These are phyloP conservation scores for Sphinx pinastri DNA, from an alignment of 2,888 invertebrate genomes.

Conservation along the genomic window DNA sequence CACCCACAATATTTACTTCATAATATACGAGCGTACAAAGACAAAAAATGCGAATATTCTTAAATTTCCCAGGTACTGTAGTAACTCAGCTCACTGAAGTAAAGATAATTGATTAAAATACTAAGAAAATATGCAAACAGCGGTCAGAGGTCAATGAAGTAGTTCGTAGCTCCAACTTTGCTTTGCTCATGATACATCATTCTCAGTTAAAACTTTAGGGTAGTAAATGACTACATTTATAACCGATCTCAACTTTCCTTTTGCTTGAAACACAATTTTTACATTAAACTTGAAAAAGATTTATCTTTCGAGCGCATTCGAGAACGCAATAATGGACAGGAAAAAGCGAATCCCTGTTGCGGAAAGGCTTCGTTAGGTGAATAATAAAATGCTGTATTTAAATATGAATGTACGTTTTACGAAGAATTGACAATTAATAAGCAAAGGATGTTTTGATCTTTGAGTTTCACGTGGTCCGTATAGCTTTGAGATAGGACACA, in stretches of 20 bases:
- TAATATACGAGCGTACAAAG: too few relatives aligned
- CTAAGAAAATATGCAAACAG: neutral
- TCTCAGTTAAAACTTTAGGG: constrained; percentile 8
- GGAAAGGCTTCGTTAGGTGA: constrained; percentile 50
- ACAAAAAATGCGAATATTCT: too few relatives aligned
- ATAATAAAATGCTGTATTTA: constrained; percentile 44
- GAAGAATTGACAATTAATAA: constrained; percentile 1
- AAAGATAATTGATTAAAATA: too few relatives aligned
- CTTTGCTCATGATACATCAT: neutral
- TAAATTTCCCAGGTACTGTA: too few relatives aligned
- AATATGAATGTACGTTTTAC: constrained; percentile 17
- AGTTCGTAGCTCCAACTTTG: neutral
- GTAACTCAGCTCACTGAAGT: too few relatives aligned
- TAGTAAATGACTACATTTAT: constrained; percentile 30
- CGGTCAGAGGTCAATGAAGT: neutral
- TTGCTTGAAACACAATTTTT: constrained; percentile 53
- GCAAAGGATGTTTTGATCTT: neutral
- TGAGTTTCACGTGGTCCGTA: neutral
- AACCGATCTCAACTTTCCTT: constrained; percentile 36
- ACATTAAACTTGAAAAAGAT: constrained; percentile 61
- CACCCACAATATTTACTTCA: too few relatives aligned
- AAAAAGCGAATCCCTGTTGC: constrained; percentile 58
- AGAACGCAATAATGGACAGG: constrained; percentile 52
- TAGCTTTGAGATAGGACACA: neutral
- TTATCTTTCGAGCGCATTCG: constrained; percentile 52